Conservation (phyloP, 2,797 vertebrate genomes). For the Peromyscus aztecus region DNA sequence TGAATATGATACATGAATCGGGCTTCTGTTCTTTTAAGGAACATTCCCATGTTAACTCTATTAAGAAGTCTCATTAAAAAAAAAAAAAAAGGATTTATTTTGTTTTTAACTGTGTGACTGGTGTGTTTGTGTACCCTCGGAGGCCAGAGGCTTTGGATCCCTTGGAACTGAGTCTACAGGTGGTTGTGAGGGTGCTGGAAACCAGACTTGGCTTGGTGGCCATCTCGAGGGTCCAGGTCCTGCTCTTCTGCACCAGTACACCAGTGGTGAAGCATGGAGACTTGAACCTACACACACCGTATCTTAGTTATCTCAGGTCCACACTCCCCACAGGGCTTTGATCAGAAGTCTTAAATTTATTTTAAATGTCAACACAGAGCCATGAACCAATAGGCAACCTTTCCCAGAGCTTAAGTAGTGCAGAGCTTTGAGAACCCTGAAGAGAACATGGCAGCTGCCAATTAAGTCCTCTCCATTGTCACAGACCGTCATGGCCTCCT, state of each 20-base stretch:
- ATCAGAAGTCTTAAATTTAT: background rate
- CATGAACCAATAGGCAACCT: background rate
- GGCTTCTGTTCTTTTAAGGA: conserved; percentile 5
- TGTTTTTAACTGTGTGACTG: background rate
- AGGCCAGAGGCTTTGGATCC: background rate
- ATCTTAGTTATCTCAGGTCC: background rate
- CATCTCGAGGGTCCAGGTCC: background rate
- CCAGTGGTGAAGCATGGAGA: background rate
- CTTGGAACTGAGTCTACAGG: background rate
- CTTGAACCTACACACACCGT: background rate
- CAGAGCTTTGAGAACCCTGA: background rate
- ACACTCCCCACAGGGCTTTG: background rate
- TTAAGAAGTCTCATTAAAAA: conserved; percentile 6
- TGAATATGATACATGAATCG: background rate
- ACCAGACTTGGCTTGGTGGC: background rate
- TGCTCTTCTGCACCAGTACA: background rate
- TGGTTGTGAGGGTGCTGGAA: background rate
- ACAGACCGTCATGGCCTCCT: background rate
- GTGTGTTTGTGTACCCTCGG: background rate
- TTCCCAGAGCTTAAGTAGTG: background rate
- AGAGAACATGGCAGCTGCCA: background rate
- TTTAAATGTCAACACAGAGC: background rate
- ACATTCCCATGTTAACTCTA: background rate
- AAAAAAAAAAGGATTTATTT: background rate
- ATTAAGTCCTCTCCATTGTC: background rate